Evolutionary conservation across 2,888 invertebrate species (phyloP).

Genomic region (Marasmarcha lunaedactyla): DNA sequence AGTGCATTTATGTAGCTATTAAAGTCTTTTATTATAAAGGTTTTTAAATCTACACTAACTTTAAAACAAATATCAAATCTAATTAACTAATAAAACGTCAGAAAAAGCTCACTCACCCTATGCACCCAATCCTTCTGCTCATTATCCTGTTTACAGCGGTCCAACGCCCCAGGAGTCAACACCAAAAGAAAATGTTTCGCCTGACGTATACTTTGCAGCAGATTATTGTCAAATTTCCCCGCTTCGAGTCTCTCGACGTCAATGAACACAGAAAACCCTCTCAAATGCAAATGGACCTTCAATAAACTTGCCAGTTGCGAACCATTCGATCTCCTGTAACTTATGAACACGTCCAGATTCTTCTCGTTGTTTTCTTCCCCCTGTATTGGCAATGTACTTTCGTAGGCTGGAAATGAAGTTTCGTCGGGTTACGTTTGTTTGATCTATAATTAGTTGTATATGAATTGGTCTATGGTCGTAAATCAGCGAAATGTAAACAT

Average conservation of each 20-base stretch:
- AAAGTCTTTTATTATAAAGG: no score
- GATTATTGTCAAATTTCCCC: conserved; percentile 98
- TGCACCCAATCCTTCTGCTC: conserved; percentile 99
- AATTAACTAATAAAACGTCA: no score
- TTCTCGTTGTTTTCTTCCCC: conserved; percentile 87
- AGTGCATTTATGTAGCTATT: no score
- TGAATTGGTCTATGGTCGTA: conserved; percentile 8
- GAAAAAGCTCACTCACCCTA: conserved; percentile 74
- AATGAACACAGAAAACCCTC: conserved; percentile 97
- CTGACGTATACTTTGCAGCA: conserved; percentile 95
- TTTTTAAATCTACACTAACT: no score
- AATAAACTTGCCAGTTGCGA: conserved; percentile 95
- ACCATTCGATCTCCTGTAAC: conserved; percentile 96
- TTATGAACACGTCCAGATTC: conserved; percentile 96
- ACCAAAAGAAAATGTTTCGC: conserved; percentile 97
- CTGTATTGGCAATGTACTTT: conserved; percentile 74
- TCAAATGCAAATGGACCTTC: conserved; percentile 95
- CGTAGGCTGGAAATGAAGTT: conserved; percentile 58
- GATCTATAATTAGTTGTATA: background rate
- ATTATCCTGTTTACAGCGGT: conserved; percentile 91
- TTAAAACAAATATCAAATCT: no score
- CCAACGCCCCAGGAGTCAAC: conserved; percentile 93
- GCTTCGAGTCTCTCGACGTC: conserved; percentile 98
- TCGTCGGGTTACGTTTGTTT: conserved; percentile 4
- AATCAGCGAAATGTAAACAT: background rate